Evolutionary conservation across 2,888 invertebrate species (phyloP).

Genomic region (Rotaria sp.): DNA sequence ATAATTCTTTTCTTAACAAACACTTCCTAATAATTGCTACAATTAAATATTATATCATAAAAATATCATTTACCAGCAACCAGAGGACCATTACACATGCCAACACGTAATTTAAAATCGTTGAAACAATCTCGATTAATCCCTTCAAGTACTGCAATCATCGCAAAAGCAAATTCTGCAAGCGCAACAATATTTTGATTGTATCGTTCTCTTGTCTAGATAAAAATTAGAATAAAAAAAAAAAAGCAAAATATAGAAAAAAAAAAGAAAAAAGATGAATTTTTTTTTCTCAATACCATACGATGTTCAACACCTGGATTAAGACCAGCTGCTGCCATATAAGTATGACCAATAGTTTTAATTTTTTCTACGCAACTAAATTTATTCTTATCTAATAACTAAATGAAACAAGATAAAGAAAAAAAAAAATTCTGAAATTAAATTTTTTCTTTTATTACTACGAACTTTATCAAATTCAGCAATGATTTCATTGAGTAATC

Average conservation of each 20-base stretch:
- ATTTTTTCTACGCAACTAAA: conserved; percentile 94
- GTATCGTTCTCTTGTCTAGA: conserved; percentile 55
- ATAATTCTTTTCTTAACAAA: too few relatives aligned
- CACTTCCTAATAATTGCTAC: too few relatives aligned
- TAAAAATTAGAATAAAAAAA: neutral
- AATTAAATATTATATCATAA: too few relatives aligned
- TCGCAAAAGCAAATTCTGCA: conserved; percentile 82
- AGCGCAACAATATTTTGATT: conserved; percentile 54
- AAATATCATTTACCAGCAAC: conserved; percentile 61
- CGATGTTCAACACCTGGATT: conserved; percentile 59
- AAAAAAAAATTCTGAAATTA: neutral
- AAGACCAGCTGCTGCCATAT: conserved; percentile 91
- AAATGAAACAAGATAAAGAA: conserved; percentile 47
- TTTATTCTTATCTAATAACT: conserved; percentile 82
- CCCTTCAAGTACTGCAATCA: conserved; percentile 76
- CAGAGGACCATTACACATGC: conserved; percentile 83
- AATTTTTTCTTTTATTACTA: neutral
- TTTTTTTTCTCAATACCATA: neutral
- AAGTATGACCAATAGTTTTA: conserved; percentile 93
- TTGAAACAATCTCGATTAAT: conserved; percentile 94
- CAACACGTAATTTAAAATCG: conserved; percentile 82
- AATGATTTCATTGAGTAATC: conserved; percentile 89
- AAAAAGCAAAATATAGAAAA: neutral
- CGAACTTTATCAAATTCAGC: conserved; percentile 80
- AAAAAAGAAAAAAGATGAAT: too few relatives aligned